Percentiles rank a stretch among this genome's conserved stretches.
Conservation (phyloP, 2,797 vertebrate genomes). For the Sphaeramia orbicularis region DNA sequence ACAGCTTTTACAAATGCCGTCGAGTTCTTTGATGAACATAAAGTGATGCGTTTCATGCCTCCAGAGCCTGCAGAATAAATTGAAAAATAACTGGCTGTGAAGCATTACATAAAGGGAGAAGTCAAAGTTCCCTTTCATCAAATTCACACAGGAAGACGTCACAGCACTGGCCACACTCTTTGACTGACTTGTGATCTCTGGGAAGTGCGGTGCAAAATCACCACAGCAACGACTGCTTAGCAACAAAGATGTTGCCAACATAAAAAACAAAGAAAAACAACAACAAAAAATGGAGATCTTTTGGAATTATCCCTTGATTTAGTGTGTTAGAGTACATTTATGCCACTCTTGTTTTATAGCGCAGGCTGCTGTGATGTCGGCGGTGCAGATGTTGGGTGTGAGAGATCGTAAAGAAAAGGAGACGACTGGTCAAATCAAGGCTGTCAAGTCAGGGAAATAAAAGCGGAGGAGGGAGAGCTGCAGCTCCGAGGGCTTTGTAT, state of each 20-base stretch:
- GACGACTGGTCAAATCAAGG: constrained; percentile 60
- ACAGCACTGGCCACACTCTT: constrained; percentile 30
- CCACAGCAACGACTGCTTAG: constrained; percentile 80
- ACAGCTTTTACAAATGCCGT: not conserved
- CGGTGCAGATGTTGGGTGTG: constrained; percentile 13
- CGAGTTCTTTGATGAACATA: constrained; percentile 10
- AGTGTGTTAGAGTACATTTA: not conserved
- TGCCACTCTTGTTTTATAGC: constrained; percentile 33
- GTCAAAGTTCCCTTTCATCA: constrained; percentile 43
- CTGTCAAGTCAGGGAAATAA: constrained; percentile 57
- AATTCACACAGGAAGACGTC: constrained; percentile 26
- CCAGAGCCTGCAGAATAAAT: constrained; percentile 1
- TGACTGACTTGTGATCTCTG: constrained; percentile 70
- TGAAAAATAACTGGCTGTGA: not conserved
- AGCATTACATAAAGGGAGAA: not conserved
- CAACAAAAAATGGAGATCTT: constrained; percentile 19
- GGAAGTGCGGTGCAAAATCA: constrained; percentile 66
- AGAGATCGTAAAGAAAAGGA: constrained; percentile 45
- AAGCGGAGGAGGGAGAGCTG: constrained; percentile 51
- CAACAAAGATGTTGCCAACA: constrained; percentile 72
- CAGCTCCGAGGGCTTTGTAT: constrained; percentile 39
- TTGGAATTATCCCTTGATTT: constrained; percentile 19
- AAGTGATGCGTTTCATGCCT: not conserved
- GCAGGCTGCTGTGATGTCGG: not conserved
- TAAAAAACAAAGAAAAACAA: constrained; percentile 19